A percentile compares a stretch with the other conserved stretches of the same genome.
Conservation (phyloP, 1,140 invertebrate species). For the Homarus americanus region DNA sequence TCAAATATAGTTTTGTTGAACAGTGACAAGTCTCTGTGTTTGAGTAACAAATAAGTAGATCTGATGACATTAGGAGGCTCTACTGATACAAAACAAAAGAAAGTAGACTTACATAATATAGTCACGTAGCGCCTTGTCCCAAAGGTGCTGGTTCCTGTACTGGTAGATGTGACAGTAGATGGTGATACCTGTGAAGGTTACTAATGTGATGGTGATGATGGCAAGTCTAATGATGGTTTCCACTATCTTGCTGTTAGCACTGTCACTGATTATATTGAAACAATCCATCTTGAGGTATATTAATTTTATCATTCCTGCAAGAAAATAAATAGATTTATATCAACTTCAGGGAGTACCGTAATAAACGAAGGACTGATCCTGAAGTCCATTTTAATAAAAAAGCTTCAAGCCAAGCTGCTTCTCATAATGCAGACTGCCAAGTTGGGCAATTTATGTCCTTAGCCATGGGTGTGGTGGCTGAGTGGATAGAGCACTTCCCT, state of each 20-base stretch:
- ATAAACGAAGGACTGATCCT: too few relatives aligned
- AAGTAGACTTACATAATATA: slow-evolving; percentile 52
- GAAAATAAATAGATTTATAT: too few relatives aligned
- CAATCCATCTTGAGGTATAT: slow-evolving; percentile 63
- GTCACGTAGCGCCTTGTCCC: slow-evolving; percentile 57
- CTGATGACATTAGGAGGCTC: too few relatives aligned
- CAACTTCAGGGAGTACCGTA: too few relatives aligned
- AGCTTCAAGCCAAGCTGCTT: too few relatives aligned
- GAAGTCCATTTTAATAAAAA: too few relatives aligned
- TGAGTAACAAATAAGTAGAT: background rate
- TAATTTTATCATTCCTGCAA: slow-evolving; percentile 61
- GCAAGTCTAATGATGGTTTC: slow-evolving; percentile 60
- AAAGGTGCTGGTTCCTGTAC: slow-evolving; percentile 59
- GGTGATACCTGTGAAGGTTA: slow-evolving; percentile 61
- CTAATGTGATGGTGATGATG: slow-evolving; percentile 36
- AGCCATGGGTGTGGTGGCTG: too few relatives aligned
- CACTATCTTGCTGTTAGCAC: slow-evolving; percentile 68
- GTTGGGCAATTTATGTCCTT: too few relatives aligned
- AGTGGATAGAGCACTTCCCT: too few relatives aligned
- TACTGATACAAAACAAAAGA: background rate
- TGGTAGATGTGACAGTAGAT: slow-evolving; percentile 62
- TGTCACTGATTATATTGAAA: slow-evolving; percentile 60
- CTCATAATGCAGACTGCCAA: too few relatives aligned
- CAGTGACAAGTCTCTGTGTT: too few relatives aligned
- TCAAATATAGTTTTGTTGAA: too few relatives aligned